phyloP scores from a whole-genome alignment of 2,113 vertebrate species.

The Myrmecobius fasciatus region DNA sequence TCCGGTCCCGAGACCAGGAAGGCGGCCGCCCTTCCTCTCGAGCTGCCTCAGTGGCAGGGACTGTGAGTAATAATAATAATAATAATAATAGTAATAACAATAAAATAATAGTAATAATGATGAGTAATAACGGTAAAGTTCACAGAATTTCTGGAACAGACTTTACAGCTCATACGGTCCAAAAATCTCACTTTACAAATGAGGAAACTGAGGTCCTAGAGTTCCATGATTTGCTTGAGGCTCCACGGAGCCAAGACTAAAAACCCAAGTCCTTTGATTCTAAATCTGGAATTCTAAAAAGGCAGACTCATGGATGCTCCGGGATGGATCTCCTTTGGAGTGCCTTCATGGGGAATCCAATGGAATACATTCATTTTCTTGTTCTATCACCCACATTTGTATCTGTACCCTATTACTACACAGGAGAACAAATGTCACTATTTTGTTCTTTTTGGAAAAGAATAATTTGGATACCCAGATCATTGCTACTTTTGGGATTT shows the following conservation, averaged over 20 bases:
- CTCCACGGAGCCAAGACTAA: background rate
- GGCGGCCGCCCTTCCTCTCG: background rate
- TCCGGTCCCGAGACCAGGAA: background rate
- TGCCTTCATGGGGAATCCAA: background rate
- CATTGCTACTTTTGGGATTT: background rate
- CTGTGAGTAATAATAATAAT: background rate
- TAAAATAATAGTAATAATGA: too few species aligned
- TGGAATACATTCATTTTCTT: background rate
- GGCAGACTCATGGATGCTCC: background rate
- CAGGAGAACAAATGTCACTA: background rate
- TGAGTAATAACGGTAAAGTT: background rate
- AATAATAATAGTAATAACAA: too few species aligned
- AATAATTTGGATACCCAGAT: background rate
- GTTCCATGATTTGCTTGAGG: background rate
- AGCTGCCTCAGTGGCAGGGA: background rate
- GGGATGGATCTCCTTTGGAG: background rate
- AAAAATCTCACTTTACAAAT: background rate
- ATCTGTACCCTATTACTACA: background rate
- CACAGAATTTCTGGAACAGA: background rate
- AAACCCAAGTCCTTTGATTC: background rate
- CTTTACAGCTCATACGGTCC: background rate
- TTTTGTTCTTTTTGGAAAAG: background rate
- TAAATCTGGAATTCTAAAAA: background rate
- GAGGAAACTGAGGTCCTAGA: background rate
- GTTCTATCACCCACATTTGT: background rate